phyloP scores from a whole-genome alignment of 2,888 invertebrate genomes.

The Andrena flavipes region DNA sequence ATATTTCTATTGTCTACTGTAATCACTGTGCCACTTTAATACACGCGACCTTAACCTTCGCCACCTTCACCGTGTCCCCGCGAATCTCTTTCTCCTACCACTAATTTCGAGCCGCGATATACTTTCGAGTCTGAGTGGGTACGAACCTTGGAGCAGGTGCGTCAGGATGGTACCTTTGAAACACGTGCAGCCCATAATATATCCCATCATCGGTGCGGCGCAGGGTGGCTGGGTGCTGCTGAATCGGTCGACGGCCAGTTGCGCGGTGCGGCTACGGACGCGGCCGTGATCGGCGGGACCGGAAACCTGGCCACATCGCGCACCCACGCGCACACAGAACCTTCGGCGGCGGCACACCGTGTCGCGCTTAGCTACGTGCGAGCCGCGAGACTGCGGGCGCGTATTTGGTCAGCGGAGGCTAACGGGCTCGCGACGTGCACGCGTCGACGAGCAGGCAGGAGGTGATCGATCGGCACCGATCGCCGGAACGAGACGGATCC shows the following conservation, averaged over 20 bases:
- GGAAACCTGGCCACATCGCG: conserved; percentile 74
- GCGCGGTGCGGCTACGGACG: neutral
- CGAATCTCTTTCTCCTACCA: no score
- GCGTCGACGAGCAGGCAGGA: conserved; percentile 13
- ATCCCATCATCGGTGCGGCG: conserved; percentile 92
- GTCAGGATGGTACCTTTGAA: conserved; percentile 90
- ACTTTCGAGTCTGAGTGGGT: neutral
- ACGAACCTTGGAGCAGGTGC: conserved; percentile 82
- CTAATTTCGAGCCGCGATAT: no score
- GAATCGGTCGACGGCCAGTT: neutral
- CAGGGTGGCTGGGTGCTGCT: conserved; percentile 41
- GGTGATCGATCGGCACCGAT: conserved; percentile 29
- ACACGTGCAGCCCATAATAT: conserved; percentile 97
- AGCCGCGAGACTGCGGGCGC: conserved; percentile 34
- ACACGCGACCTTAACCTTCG: no score
- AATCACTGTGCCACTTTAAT: no score
- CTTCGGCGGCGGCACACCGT: conserved; percentile 32
- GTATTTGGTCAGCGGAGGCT: conserved; percentile 48
- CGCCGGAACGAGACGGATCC: conserved; percentile 44
- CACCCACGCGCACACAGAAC: conserved; percentile 61
- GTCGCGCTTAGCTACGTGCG: conserved; percentile 53
- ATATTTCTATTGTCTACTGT: no score
- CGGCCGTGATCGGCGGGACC: conserved; percentile 55
- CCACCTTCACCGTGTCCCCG: no score
- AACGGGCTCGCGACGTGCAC: conserved; percentile 49